Evolutionary conservation across 37 sponge, comb jelly and placozoan species (phyloP).

Genomic region (Hexactinellida sp.): DNA sequence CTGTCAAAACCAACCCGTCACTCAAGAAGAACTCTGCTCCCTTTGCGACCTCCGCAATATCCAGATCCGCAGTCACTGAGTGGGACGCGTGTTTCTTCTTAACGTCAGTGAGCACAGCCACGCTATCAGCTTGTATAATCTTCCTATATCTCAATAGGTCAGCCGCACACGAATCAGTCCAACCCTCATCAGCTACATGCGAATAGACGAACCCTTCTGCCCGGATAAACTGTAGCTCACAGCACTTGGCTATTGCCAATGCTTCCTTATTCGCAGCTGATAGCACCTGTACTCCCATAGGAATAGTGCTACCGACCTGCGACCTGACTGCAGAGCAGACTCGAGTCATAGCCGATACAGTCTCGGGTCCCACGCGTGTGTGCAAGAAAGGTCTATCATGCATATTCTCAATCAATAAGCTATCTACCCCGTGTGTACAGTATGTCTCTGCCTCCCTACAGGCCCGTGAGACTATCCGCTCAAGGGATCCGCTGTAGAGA

Average conservation of each 20-base stretch:
- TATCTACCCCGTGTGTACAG: conserved; percentile 40
- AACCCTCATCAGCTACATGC: conserved; percentile 84
- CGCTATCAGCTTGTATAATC: conserved; percentile 49
- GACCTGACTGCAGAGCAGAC: conserved; percentile 38
- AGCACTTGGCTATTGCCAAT: conserved; percentile 53
- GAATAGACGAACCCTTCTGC: conserved; percentile 78
- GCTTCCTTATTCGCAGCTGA: conserved; percentile 64
- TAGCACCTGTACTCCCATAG: conserved; percentile 66
- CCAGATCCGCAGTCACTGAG: conserved; percentile 56
- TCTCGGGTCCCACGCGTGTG: conserved; percentile 42
- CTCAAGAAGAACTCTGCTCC: conserved; percentile 72
- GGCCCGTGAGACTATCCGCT: conserved; percentile 26
- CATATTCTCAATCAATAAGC: conserved; percentile 82
- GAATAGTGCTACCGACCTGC: not conserved
- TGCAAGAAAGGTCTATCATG: conserved; percentile 72
- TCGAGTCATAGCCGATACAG: conserved; percentile 51
- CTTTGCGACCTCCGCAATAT: conserved; percentile 39
- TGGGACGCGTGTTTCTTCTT: conserved; percentile 92
- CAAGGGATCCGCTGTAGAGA: conserved; percentile 17
- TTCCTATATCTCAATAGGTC: conserved; percentile 60
- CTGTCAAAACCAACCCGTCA: conserved; percentile 76
- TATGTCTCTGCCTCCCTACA: conserved; percentile 46
- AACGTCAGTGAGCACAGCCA: conserved; percentile 58
- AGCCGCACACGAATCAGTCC: conserved; percentile 74
- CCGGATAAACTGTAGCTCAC: conserved; percentile 51